These are phyloP conservation scores for Xenentodon cancila DNA, from an alignment of 2,797 vertebrate genomes.

Conservation along the genomic window DNA sequence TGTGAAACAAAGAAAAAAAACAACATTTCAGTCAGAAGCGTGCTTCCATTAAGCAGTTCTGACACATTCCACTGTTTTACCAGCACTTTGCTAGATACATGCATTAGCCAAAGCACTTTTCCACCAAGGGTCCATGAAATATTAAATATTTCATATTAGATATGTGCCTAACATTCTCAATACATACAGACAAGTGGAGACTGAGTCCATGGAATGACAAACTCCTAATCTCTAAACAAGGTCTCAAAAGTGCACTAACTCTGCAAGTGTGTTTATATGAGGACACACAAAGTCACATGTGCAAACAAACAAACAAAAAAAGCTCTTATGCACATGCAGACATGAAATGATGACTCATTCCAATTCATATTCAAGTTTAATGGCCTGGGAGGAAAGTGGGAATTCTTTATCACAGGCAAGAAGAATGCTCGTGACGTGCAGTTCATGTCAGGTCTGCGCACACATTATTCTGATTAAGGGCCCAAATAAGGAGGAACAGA, in stretches of 20 bases:
- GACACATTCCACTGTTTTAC: neutral
- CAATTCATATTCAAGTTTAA: conserved; percentile 40
- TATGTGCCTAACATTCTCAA: conserved; percentile 12
- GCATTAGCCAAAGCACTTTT: conserved; percentile 16
- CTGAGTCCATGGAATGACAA: conserved; percentile 19
- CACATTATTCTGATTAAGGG: conserved; percentile 43
- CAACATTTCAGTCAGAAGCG: neutral
- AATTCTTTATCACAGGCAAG: conserved; percentile 38
- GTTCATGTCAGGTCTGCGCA: conserved; percentile 36
- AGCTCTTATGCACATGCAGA: conserved; percentile 9
- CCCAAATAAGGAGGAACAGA: conserved; percentile 25
- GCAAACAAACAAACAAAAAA: neutral
- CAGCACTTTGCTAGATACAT: conserved; percentile 16
- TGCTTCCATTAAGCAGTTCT: neutral
- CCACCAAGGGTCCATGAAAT: conserved; percentile 15
- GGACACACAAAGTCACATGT: neutral
- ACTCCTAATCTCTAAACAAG: conserved; percentile 3
- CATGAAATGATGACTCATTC: conserved; percentile 51
- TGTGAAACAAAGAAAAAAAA: too few relatives aligned
- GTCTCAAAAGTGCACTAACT: neutral
- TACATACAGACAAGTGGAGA: neutral
- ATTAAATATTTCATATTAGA: conserved; percentile 22
- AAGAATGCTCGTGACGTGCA: conserved; percentile 25
- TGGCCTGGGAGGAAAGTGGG: conserved; percentile 33
- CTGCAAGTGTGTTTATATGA: neutral